These are phyloP conservation scores for Spinus olivaceus DNA, from an alignment of 2,797 vertebrate genomes.

Conservation along the genomic window DNA sequence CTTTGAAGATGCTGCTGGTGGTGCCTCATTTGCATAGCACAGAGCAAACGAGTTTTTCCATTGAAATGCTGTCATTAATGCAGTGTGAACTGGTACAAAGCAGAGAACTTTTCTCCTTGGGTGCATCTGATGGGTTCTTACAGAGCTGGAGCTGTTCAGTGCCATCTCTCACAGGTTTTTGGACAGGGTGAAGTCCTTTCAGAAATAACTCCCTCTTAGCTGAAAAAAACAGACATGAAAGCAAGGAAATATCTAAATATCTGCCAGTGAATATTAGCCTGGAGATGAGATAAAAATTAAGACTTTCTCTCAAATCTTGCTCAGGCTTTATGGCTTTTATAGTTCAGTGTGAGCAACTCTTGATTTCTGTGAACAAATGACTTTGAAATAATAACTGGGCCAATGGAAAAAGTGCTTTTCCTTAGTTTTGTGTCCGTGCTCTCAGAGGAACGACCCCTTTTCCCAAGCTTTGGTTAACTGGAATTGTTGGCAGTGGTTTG, in stretches of 20 bases:
- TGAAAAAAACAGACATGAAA: neutral
- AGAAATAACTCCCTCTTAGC: neutral
- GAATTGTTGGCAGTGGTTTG: neutral
- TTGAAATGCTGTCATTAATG: neutral
- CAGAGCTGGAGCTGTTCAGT: neutral
- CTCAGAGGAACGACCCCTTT: neutral
- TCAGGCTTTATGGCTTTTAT: neutral
- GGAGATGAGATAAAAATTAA: neutral
- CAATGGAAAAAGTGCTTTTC: neutral
- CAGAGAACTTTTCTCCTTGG: constrained; percentile 1
- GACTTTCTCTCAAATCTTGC: neutral
- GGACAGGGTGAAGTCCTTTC: neutral
- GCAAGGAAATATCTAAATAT: neutral
- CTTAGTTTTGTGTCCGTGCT: neutral
- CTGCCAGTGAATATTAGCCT: neutral
- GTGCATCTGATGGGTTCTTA: neutral
- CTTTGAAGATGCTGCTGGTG: constrained; percentile 48
- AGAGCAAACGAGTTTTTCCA: neutral
- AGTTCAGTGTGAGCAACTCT: neutral
- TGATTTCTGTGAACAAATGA: neutral
- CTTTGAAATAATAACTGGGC: neutral
- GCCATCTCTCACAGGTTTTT: neutral
- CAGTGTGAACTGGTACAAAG: neutral
- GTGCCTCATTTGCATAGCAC: neutral
- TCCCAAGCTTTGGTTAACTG: neutral